Evolutionary conservation across 2,888 invertebrate species (phyloP).

Genomic region (Parnassius orleans): DNA sequence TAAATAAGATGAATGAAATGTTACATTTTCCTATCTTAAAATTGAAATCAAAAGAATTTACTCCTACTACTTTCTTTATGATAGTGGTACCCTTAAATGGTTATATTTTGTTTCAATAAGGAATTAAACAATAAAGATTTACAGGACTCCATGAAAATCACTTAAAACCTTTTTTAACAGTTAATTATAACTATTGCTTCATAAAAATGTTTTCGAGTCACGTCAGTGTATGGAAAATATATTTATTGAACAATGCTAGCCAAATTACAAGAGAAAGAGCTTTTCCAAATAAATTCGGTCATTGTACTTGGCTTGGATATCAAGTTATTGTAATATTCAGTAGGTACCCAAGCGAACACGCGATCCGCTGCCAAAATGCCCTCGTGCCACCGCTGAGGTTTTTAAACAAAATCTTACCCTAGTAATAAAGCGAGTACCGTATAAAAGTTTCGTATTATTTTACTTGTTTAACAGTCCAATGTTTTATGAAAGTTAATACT

Average conservation of each 20-base stretch:
- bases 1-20: too few relatives aligned
- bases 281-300: slow-evolving; percentile 42
- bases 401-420: slow-evolving; percentile 20
- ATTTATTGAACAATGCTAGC: slow-evolving; percentile 21
- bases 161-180: not conserved
- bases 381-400: slow-evolving; percentile 14
- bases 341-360: slow-evolving; percentile 26
- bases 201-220: slow-evolving; percentile 7
- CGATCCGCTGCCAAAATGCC: slow-evolving; percentile 25
- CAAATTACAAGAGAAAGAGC: slow-evolving; percentile 23
- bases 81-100: too few relatives aligned
- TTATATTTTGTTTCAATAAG: too few relatives aligned
- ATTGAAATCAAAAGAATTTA: too few relatives aligned
- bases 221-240: slow-evolving; percentile 13
- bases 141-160: not conserved
- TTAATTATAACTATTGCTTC: not conserved
- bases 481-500: not conserved
- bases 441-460: slow-evolving; percentile 10
- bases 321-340: slow-evolving; percentile 30
- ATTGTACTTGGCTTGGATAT: slow-evolving; percentile 39
- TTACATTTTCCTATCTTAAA: too few relatives aligned
- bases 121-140: not conserved
- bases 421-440: slow-evolving; percentile 13
- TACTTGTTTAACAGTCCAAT: not conserved
- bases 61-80: too few relatives aligned